Base-by-base conservation (phyloP, 2,797 vertebrate species). In the Vireo griseus region DNA sequence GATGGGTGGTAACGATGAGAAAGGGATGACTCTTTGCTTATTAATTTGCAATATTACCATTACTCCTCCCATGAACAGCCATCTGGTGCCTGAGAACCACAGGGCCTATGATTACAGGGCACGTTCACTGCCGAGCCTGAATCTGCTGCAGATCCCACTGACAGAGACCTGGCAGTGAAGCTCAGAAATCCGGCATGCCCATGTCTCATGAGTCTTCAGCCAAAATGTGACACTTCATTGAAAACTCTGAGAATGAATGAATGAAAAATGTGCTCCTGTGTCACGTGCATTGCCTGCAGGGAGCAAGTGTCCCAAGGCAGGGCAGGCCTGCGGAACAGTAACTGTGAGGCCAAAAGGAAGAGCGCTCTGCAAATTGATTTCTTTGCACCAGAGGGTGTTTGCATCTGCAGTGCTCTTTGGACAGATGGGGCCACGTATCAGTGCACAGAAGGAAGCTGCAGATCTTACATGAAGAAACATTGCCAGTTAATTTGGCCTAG, bases 81-180 rank as follows among this genome's bases (percentile, higher is more conserved):
- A 69, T 25, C 73, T 88, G 94, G 65, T 68, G 37, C 67, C 68
- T 3, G 2, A 76, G 47, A 88, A 28, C 71, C 62, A 69, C 0
- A 0, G 35, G 9, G 10, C 20, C 80, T 48, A 4, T 59, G 74
- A 48, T 78, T 81, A 50, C 11, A 51, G 50, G 62, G 52, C 54
- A 74, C 0, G 0, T 74, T 82, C 0, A 0, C 35, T 55, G 42
- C 61, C 0, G 3, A 74, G 57, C 28, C 61, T 15, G 57, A n/a
- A 26, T 42, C 59, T 59, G 45, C 24, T 75, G 50, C 29, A 92
- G 25, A 90, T 76, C 61, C 37, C 10, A 3, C 42, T 83, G 37
- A 48, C 54, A 76, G 58, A 0, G 5, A 74, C 48, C 66, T 63
- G 66, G 73, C 73, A 68, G 31, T 3, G n/a, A 75, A 68, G 25